Evolutionary conservation across 2,797 vertebrate species (phyloP), one percentile per base, ranked within the genome.

Genomic region (Eospalax fontanierii): DNA sequence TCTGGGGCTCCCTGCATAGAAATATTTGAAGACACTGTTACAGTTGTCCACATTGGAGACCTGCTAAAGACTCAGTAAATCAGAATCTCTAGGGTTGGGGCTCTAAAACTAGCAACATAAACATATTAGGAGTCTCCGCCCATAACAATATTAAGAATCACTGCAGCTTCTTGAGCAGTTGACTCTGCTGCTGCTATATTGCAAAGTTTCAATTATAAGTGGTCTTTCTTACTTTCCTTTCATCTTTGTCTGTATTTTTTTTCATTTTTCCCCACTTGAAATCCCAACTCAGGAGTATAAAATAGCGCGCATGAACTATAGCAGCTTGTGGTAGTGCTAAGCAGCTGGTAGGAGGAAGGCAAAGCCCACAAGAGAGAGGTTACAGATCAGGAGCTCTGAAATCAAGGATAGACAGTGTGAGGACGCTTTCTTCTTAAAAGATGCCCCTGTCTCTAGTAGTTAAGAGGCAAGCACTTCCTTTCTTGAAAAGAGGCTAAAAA

Each of bases 381-480:
- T 95, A n/a, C 18, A 74, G 71, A 30, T 85, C 28, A 90, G 87
- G 9, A 46, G 82, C 65, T 82, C 66, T 74, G 63, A 68, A 68
- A 15, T 30, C 38, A 70, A 86, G 14, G 59, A 63, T 59, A 26
- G 82, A 50, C 70, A 57, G 18, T 1, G 1, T 24, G 35, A 16
- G n/a, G 3, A 26, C 35, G 40, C n/a, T 61, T 65, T 70, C 74
- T 91, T 33, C 35, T 90, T 28, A 90, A 89, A 91, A 66, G 59
- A 81, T n/a, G 38, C 15, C 61, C 8, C 38, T 46, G 6, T 71
- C 46, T 46, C 26, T 40, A 74, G 54, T 61, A 63, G 4, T 61
- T 79, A 80, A 79, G 66, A 63, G 2, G 3, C 4, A 43, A n/a
- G 2, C 24, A 46, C 10, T 82, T 74, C 38, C 33, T 79, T 57